Conservation (phyloP, 2,888 invertebrate genomes). For the Tetragonula carbonaria region DNA sequence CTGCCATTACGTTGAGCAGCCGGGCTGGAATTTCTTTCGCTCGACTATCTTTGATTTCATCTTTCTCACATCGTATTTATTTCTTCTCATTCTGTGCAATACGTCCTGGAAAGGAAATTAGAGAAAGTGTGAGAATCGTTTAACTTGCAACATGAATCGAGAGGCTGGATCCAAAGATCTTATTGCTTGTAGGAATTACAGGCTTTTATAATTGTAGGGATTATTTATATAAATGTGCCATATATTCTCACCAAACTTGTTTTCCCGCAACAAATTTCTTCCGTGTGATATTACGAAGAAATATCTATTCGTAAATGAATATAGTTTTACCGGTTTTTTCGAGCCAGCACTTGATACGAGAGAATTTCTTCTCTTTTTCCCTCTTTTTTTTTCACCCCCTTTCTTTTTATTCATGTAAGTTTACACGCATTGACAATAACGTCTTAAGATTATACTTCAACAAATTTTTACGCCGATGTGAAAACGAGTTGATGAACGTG, state of each 20-base stretch:
- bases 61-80: neutral
- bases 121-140: neutral
- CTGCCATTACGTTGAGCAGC: conserved; percentile 1
- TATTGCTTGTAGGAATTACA: neutral
- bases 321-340: neutral
- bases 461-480: conserved; percentile 14
- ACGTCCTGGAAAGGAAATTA: neutral
- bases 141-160: neutral
- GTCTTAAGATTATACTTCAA: conserved; percentile 5
- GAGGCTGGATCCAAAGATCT: conserved; percentile 44
- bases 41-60: neutral
- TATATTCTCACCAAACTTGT: conserved; percentile 17
- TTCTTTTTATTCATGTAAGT: neutral
- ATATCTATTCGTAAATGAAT: neutral
- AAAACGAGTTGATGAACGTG: neutral
- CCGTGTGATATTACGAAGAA: neutral
- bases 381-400: neutral
- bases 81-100: neutral
- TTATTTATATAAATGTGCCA: conserved; percentile 41
- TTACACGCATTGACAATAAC: conserved; percentile 13
- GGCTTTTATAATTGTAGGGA: conserved; percentile 24
- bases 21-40: neutral
- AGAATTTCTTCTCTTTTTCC: neutral
- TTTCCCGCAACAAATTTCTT: neutral
- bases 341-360: conserved; percentile 29